phyloP scores from a whole-genome alignment of 2,797 vertebrate species.

The Borostomias antarcticus region DNA sequence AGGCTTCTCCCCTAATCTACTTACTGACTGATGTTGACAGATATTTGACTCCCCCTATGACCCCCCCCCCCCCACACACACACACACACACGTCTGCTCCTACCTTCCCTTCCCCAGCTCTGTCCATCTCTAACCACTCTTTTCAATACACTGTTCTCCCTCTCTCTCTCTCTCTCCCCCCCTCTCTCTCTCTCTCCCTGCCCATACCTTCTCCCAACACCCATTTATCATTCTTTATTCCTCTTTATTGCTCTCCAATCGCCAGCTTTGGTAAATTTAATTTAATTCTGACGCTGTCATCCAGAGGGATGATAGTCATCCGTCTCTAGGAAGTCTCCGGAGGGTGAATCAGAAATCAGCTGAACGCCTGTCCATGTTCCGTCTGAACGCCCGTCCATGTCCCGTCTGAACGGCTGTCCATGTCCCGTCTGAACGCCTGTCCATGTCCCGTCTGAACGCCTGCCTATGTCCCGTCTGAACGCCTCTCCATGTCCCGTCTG shows the following conservation, averaged over 20 bases:
- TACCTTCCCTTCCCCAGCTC: not conserved
- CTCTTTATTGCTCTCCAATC: not conserved
- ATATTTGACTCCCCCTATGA: not conserved
- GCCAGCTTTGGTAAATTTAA: not conserved
- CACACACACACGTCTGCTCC: not conserved
- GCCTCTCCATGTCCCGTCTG: too few relatives aligned
- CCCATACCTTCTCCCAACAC: not conserved
- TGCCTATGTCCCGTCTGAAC: too few relatives aligned
- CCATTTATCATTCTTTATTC: not conserved
- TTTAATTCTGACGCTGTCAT: not conserved
- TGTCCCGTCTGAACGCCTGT: too few relatives aligned
- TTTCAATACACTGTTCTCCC: not conserved
- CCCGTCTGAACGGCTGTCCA: too few relatives aligned
- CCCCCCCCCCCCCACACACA: not conserved
- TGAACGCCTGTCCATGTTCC: too few relatives aligned
- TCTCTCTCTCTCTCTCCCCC: not conserved
- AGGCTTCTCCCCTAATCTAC: not conserved
- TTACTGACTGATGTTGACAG: not conserved
- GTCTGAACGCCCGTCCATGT: too few relatives aligned
- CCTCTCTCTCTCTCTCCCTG: not conserved
- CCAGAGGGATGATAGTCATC: not conserved
- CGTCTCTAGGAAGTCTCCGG: not conserved
- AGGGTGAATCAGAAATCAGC: not conserved
- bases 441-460: too few relatives aligned
- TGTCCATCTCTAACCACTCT: not conserved